Conservation (phyloP, 2,797 vertebrate genomes). For the Takifugu ocellatus region DNA sequence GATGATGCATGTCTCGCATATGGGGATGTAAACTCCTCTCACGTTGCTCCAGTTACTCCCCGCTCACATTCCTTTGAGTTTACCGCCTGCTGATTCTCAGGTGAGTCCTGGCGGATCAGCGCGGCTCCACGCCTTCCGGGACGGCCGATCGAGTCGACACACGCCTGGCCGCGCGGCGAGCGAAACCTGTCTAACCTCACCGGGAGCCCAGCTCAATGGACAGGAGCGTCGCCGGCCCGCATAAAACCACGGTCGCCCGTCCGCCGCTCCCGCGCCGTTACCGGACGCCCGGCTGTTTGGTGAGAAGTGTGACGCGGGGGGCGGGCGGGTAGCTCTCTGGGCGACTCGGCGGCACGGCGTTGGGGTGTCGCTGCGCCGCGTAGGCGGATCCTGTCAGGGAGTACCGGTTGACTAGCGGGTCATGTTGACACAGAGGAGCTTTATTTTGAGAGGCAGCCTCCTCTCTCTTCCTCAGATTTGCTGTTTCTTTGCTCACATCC, state of each 20-base stretch:
- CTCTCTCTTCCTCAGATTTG: slow-evolving; percentile 18
- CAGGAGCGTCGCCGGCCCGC: slow-evolving; percentile 4
- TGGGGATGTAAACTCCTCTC: too few species aligned
- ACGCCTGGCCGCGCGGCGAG: slow-evolving; percentile 55
- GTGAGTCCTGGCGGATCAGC: background rate
- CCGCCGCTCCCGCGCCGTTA: slow-evolving; percentile 31
- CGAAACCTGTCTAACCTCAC: slow-evolving; percentile 72
- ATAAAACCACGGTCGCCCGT: slow-evolving; percentile 50
- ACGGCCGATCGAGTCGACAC: slow-evolving; percentile 47
- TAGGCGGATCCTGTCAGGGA: slow-evolving; percentile 26
- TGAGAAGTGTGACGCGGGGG: slow-evolving; percentile 20
- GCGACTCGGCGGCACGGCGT: slow-evolving; percentile 31
- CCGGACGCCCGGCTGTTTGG: too few species aligned
- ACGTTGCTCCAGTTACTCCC: too few species aligned
- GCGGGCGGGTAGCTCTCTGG: slow-evolving; percentile 11
- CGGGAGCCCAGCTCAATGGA: slow-evolving; percentile 38
- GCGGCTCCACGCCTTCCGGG: background rate
- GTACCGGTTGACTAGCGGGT: slow-evolving; percentile 30
- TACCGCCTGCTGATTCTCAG: too few species aligned
- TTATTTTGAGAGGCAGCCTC: slow-evolving; percentile 28
- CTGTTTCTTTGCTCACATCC: slow-evolving; percentile 12
- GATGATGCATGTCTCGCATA: too few species aligned
- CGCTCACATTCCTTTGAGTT: too few species aligned
- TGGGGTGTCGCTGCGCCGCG: slow-evolving; percentile 34
- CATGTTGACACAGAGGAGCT: slow-evolving; percentile 50